These are phyloP conservation scores for Tursiops truncatus DNA, from an alignment of 2,113 vertebrate species.

Conservation along the genomic window DNA sequence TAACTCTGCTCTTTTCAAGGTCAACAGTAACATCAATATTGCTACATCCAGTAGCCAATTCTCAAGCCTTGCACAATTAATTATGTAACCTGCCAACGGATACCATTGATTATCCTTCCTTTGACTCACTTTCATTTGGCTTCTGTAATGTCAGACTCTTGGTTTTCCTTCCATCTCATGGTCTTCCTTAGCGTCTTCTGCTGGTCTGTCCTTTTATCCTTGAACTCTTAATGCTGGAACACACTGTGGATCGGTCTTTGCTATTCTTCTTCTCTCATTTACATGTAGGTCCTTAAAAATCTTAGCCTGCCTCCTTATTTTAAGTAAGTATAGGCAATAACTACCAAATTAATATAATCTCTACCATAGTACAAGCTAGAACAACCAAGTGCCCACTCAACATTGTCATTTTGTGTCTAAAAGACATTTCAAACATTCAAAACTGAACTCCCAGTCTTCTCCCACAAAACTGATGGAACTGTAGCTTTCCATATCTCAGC, in stretches of 20 bases:
- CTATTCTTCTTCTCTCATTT: neutral
- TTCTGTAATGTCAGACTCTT: neutral
- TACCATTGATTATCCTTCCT: neutral
- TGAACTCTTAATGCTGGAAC: neutral
- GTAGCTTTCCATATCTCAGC: neutral
- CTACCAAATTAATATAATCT: neutral
- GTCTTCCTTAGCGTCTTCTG: neutral
- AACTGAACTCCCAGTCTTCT: neutral
- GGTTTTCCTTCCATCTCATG: neutral
- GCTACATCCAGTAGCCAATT: neutral
- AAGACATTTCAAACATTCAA: neutral
- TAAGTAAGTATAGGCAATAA: neutral
- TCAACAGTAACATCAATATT: neutral
- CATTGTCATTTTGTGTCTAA: neutral
- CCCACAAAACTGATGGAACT: neutral
- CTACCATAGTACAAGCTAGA: neutral
- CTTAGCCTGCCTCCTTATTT: neutral
- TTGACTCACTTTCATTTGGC: neutral
- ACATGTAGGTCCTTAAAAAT: neutral
- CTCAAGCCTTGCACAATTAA: neutral
- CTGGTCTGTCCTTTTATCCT: neutral
- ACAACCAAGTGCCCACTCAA: neutral
- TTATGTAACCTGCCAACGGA: neutral
- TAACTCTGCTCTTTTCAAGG: neutral
- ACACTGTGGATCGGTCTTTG: neutral